A percentile compares a stretch with the other conserved stretches of the same genome.
These are phyloP conservation scores for Apteryx owenii DNA, from an alignment of 2,113 vertebrate species.

Conservation along the genomic window DNA sequence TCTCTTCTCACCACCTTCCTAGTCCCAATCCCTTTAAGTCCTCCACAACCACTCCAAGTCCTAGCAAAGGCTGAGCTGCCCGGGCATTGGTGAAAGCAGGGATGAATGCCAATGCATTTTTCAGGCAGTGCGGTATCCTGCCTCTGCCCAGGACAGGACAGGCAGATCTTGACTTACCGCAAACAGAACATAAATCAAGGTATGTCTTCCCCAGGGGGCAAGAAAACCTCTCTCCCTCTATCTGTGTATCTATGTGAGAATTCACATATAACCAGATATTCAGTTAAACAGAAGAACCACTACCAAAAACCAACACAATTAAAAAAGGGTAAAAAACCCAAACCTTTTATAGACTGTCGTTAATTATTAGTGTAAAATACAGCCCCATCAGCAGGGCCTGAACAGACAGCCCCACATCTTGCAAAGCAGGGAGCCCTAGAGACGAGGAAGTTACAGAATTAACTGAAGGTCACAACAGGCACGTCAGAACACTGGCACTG, in stretches of 20 bases:
- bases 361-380: background rate
- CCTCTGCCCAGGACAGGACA: background rate
- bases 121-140: background rate
- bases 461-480: background rate
- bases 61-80: background rate
- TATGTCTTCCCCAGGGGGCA: background rate
- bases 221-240: background rate
- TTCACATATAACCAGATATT: background rate
- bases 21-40: background rate
- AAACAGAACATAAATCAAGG: background rate
- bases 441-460: background rate
- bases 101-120: background rate
- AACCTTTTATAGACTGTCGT: background rate
- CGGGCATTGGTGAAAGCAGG: background rate
- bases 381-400: background rate
- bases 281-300: background rate
- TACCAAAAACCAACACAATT: background rate
- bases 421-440: background rate
- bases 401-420: background rate
- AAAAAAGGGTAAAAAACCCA: background rate
- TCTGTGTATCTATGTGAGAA: background rate
- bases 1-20: background rate
- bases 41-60: background rate
- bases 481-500: background rate
- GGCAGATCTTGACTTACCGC: background rate